Conservation (phyloP, 2,888 invertebrate genomes). For the Mesoligia furuncula region DNA sequence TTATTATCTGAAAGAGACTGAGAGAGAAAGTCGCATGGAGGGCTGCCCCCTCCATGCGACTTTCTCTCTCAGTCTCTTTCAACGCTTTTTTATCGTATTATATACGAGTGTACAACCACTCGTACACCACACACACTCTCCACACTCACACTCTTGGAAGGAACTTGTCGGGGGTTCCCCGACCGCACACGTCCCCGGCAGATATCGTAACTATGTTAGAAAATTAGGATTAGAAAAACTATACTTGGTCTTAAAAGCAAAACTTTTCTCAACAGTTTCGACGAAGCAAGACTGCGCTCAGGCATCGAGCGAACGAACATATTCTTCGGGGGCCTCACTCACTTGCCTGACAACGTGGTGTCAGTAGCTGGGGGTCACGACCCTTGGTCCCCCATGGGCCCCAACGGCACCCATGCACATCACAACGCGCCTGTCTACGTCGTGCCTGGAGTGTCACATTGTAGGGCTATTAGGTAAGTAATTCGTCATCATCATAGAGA, state of each 20-base stretch:
- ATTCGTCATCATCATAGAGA: too few relatives aligned
- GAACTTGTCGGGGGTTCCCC: background rate
- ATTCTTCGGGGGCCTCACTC: slow-evolving; percentile 76
- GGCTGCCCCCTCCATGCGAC: too few relatives aligned
- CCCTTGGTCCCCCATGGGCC: slow-evolving; percentile 84
- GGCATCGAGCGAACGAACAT: slow-evolving; percentile 87
- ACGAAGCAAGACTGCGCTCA: slow-evolving; percentile 73
- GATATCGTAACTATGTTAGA: background rate
- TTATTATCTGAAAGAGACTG: too few relatives aligned
- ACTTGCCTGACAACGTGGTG: slow-evolving; percentile 80
- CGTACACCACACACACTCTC: too few relatives aligned
- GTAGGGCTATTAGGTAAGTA: slow-evolving; percentile 75
- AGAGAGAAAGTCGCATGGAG: too few relatives aligned
- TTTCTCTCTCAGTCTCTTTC: too few relatives aligned
- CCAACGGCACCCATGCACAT: slow-evolving; percentile 71
- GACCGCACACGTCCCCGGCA: background rate
- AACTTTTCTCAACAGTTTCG: slow-evolving; percentile 71
- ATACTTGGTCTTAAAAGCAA: background rate
- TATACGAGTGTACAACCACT: too few relatives aligned
- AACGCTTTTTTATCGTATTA: too few relatives aligned
- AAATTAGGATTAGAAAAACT: background rate
- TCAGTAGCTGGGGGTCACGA: slow-evolving; percentile 79
- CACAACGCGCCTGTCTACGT: slow-evolving; percentile 78
- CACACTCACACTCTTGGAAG: too few relatives aligned
- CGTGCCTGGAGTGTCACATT: slow-evolving; percentile 79